Evolutionary conservation across 2,113 vertebrate genomes (phyloP), one percentile per base, ranked within the genome.

Genomic region (Pelusios castaneus): DNA sequence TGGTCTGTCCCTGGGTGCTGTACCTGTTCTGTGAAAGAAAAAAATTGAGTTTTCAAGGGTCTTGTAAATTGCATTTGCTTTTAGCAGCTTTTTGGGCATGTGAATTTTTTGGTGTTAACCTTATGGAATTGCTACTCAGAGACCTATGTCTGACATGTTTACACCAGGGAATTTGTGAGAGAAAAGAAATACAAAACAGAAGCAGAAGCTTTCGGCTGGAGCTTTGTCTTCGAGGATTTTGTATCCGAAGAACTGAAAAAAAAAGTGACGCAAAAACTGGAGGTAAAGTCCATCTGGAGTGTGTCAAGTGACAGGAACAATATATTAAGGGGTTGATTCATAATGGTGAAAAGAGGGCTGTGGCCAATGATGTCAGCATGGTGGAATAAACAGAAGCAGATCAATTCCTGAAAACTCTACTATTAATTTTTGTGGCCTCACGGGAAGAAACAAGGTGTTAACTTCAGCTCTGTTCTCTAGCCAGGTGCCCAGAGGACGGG

Each of bases 221-320:
- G 99, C 97, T 99, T 99, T 96, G 99, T 99, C 88, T 99, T 99
- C 97, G 98, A 99, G 95, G 99, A 99, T 95, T 99, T 99, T 60
- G 99, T 99, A 51, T 94, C 99, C 0, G 98, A 98, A 52, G 98
- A 99, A 76, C 97, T 99, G 93, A 99, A 98, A 97, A 98, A 97
- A 93, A 99, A 99, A 98, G 98, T 99, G 51, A 98, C 98, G 8
- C 98, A 98, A 94, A 99, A 97, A 43, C 98, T 99, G 91, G 97
- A 99, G 99, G 99, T 99, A 96, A 97, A 96, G 87, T 38, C 70
- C 29, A 1, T 16, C 67, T 70, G 84, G 31, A 49, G 34, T 3
- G 8, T 49, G 70, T 17, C 8, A 34, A 45, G 31, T 60, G 73
- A 76, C 25, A 43, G 14, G 73, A 73, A 34, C 45, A 34, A 12